phyloP scores from a whole-genome alignment of 2,888 invertebrate genomes.

The Chrysolina oricalcia region DNA sequence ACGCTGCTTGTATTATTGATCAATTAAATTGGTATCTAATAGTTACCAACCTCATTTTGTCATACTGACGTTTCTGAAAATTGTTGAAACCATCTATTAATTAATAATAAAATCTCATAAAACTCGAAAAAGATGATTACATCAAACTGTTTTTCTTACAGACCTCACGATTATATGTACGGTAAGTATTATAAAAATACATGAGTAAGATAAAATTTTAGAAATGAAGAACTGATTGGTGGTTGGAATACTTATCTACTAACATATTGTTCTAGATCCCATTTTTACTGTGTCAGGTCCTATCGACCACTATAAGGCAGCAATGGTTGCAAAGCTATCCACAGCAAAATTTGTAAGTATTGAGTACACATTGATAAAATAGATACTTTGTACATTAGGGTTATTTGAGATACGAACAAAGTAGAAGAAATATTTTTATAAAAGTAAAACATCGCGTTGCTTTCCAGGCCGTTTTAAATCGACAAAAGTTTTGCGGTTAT shows the following conservation, averaged over 20 bases:
- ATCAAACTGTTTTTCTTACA: slow-evolving; percentile 55
- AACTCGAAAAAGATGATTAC: slow-evolving; percentile 41
- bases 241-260: no score
- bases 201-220: neutral
- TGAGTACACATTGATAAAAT: neutral
- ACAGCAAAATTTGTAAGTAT: slow-evolving; percentile 75
- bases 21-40: slow-evolving; percentile 39
- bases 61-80: slow-evolving; percentile 41
- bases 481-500: no score
- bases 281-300: slow-evolving; percentile 76
- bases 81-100: slow-evolving; percentile 24
- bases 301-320: slow-evolving; percentile 75
- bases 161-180: slow-evolving; percentile 62
- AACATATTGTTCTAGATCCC: slow-evolving; percentile 71
- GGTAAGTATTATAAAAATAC: slow-evolving; percentile 51
- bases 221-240: neutral
- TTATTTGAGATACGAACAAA: no score
- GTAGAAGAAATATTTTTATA: no score
- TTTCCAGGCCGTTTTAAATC: no score
- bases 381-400: no score
- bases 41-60: slow-evolving; percentile 31
- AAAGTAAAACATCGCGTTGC: no score
- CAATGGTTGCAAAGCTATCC: slow-evolving; percentile 74
- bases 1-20: slow-evolving; percentile 24
- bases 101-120: neutral